A percentile compares a stretch with the other conserved stretches of the same genome.
Evolutionary conservation across 2,797 vertebrate genomes (phyloP).

Genomic region (Spatula clypeata): DNA sequence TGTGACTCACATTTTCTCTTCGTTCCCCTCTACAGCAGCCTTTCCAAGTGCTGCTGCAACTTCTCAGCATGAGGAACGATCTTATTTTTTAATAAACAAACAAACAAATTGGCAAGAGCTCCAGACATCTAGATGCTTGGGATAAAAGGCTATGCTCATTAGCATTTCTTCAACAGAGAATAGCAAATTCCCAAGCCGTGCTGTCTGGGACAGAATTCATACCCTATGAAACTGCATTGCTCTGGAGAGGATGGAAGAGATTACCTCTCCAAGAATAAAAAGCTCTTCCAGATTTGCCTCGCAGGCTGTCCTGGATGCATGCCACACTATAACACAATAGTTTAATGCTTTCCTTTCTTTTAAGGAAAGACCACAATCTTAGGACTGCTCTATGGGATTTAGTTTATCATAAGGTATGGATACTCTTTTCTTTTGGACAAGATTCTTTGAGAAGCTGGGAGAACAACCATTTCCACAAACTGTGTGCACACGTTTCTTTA

Average conservation of each 20-base stretch:
- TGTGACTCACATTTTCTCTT: slow-evolving; percentile 39
- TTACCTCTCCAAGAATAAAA: not conserved
- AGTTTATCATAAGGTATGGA: not conserved
- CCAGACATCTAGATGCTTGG: slow-evolving; percentile 11
- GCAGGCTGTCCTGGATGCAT: not conserved
- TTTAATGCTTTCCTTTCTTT: not conserved
- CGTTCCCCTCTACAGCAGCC: not conserved
- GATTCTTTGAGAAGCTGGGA: not conserved
- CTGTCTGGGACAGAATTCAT: slow-evolving; percentile 1
- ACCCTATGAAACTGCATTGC: not conserved
- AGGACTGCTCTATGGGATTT: not conserved
- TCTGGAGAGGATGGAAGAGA: not conserved
- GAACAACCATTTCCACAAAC: not conserved
- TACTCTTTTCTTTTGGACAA: not conserved
- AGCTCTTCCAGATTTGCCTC: not conserved
- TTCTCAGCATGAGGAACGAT: slow-evolving; percentile 45
- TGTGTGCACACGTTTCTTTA: not conserved
- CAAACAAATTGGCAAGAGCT: slow-evolving; percentile 47
- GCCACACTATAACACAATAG: not conserved
- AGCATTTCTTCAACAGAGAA: slow-evolving; percentile 3
- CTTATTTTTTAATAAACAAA: slow-evolving; percentile 62
- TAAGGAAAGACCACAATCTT: not conserved
- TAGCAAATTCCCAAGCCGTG: not conserved
- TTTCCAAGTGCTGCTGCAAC: slow-evolving; percentile 38
- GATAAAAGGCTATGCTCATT: slow-evolving; percentile 13